Evolutionary conservation across 2,888 invertebrate species (phyloP).

Genomic region (Apotomis betuletana): DNA sequence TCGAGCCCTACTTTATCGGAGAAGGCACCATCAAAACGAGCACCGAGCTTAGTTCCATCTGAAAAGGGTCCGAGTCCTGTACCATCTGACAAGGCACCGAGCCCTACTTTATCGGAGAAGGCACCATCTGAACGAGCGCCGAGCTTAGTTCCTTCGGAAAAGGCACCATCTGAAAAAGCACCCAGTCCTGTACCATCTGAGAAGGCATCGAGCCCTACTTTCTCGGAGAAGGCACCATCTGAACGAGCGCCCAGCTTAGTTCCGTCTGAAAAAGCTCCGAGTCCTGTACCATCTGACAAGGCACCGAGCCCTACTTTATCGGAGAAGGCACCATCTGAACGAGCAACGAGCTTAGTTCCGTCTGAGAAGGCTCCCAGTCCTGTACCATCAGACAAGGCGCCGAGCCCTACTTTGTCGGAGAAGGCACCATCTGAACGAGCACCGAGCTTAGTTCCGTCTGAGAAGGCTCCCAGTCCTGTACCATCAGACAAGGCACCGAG

Average conservation of each 20-base stretch:
- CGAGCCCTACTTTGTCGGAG: too few species aligned
- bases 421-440: too few species aligned
- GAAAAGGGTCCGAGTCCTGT: background rate
- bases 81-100: slow-evolving; percentile 36
- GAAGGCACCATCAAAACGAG: too few species aligned
- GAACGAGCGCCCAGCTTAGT: background rate
- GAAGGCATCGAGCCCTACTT: slow-evolving; percentile 22
- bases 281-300: background rate
- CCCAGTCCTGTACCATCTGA: slow-evolving; percentile 34
- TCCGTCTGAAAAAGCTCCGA: slow-evolving; percentile 15
- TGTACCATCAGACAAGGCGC: too few species aligned
- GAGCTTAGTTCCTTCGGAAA: background rate
- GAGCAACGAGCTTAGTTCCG: too few species aligned
- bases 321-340: too few species aligned
- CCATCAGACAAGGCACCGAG: too few species aligned
- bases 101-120: background rate
- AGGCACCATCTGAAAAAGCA: slow-evolving; percentile 18
- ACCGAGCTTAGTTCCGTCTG: too few species aligned
- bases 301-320: slow-evolving; percentile 2
- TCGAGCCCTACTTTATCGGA: background rate
- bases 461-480: too few species aligned
- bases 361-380: too few species aligned
- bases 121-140: background rate
- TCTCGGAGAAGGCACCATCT: too few species aligned
- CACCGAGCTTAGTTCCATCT: too few species aligned